Percentiles rank a stretch among this genome's conserved stretches.
Conservation (phyloP, 2,888 invertebrate species). For the Diploptera punctata region DNA sequence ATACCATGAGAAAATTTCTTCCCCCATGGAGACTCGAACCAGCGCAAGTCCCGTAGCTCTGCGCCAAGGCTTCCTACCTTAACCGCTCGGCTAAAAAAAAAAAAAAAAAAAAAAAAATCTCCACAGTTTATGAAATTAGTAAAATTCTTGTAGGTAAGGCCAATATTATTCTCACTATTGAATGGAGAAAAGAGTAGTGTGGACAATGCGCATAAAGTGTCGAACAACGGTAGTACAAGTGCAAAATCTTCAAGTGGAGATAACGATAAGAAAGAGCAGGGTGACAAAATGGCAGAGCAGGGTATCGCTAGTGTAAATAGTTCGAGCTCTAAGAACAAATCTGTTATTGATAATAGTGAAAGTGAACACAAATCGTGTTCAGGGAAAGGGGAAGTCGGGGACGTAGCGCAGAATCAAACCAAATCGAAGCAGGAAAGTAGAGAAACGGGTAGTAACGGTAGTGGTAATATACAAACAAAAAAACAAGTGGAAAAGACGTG, state of each 20-base stretch:
- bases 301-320: not conserved
- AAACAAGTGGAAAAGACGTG: constrained; percentile 15
- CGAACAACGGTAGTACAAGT: not conserved
- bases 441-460: constrained; percentile 12
- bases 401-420: constrained; percentile 5
- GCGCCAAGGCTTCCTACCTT: no score
- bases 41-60: no score
- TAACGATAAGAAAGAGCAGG: not conserved
- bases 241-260: not conserved
- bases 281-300: not conserved
- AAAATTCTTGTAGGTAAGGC: no score
- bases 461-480: not conserved
- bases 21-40: no score
- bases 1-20: no score
- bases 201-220: not conserved
- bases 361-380: not conserved
- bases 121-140: no score
- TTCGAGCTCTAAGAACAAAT: not conserved
- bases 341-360: not conserved
- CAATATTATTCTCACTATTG: no score
- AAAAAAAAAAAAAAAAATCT: no score
- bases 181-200: constrained; percentile 15
- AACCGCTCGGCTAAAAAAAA: no score
- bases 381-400: not conserved
- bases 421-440: not conserved